Percentiles rank a stretch among this genome's conserved stretches.
Evolutionary conservation across 2,113 vertebrate species (phyloP).

Genomic region (Rhynchopsitta pachyrhyncha): DNA sequence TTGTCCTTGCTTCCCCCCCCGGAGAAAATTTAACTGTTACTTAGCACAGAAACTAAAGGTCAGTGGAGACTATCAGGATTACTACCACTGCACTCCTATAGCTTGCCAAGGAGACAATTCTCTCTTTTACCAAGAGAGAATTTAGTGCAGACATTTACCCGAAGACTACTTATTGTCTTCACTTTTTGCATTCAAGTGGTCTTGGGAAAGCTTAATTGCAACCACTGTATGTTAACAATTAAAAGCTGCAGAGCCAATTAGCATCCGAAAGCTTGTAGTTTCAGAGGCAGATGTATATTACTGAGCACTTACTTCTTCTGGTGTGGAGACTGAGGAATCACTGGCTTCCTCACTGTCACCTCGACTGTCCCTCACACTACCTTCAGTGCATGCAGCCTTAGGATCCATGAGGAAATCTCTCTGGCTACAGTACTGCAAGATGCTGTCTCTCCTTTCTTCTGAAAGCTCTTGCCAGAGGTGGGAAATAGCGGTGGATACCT

Average conservation of each 20-base stretch:
- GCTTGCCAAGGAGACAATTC: background rate
- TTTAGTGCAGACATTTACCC: background rate
- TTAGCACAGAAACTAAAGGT: background rate
- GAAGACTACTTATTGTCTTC: background rate
- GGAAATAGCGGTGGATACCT: constrained; percentile 82
- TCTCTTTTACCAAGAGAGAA: background rate
- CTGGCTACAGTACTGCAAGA: constrained; percentile 69
- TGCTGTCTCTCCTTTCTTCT: constrained; percentile 67
- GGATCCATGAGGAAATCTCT: constrained; percentile 35
- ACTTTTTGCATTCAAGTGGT: background rate
- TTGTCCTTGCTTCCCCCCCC: background rate
- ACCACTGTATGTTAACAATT: background rate
- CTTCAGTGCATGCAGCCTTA: background rate
- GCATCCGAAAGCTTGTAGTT: background rate
- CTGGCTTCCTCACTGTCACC: constrained; percentile 76
- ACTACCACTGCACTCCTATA: background rate
- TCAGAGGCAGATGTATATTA: background rate
- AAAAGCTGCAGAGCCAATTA: background rate
- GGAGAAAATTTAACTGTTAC: background rate
- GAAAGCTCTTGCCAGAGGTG: constrained; percentile 81
- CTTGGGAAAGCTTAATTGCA: background rate
- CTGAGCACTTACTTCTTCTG: constrained; percentile 75
- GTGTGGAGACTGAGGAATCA: constrained; percentile 71
- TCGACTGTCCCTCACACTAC: constrained; percentile 64
- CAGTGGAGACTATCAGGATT: background rate